phyloP scores from a whole-genome alignment of 2,888 invertebrate genomes.

The Acanthosepion esculentum region DNA sequence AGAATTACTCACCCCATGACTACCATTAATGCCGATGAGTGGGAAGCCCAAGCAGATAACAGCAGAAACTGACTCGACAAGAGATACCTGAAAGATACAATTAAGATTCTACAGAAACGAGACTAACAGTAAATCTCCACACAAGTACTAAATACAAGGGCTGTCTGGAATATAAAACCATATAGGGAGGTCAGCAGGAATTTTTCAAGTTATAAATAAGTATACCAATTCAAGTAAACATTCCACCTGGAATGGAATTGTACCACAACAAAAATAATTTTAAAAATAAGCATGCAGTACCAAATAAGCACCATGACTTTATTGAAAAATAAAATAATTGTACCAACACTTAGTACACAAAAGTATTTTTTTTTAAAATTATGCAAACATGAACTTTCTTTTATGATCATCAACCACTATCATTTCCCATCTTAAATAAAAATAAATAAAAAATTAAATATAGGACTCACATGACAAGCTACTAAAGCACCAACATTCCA shows the following conservation, averaged over 20 bases:
- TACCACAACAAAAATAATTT: too few relatives aligned
- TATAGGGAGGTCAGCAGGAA: too few relatives aligned
- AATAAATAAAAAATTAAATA: background rate
- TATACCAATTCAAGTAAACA: too few relatives aligned
- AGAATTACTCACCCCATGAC: constrained; percentile 78
- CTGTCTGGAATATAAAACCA: too few relatives aligned
- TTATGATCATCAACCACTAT: too few relatives aligned
- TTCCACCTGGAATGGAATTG: too few relatives aligned
- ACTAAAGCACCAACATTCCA: constrained; percentile 85
- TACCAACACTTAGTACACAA: too few relatives aligned
- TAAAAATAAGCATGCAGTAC: too few relatives aligned
- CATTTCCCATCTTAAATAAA: too few relatives aligned
- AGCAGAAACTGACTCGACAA: constrained; percentile 83
- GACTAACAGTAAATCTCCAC: background rate
- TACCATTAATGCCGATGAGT: constrained; percentile 83
- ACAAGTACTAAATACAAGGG: background rate
- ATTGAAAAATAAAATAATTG: too few relatives aligned
- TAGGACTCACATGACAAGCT: constrained; percentile 80
- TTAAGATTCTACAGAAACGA: background rate
- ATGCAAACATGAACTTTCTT: background rate
- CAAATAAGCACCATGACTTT: too few relatives aligned
- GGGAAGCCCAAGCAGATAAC: constrained; percentile 88
- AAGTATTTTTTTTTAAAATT: background rate
- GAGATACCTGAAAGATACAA: constrained; percentile 78
- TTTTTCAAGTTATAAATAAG: too few relatives aligned